Base-by-base conservation (phyloP, 2,888 invertebrate species). In the Chironomus tentans region DNA sequence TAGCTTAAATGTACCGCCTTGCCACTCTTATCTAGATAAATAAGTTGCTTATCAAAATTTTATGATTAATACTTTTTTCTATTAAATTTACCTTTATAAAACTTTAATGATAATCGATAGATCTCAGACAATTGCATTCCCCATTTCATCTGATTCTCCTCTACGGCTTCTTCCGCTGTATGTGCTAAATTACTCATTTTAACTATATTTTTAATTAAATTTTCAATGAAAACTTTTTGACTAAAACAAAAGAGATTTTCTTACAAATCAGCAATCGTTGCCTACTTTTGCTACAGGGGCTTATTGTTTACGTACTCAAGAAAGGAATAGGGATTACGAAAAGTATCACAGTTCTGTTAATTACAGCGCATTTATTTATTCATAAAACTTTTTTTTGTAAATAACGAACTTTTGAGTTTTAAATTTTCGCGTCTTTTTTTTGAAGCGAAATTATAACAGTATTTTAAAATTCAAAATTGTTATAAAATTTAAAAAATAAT, bases 1-100 rank as follows among this genome's bases (percentile, higher is more conserved):
- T 98, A 98, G 68, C 95, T 94, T 77, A 97, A 87, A 81, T 96
- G 95, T 70, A 98, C 88, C 2, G 97, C 98, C 86, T 97, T 98
- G n/a, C 97, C 97, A 85, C 95, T 94, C 85, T 98, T 97, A 83
- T 98, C 98, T 97, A 86, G 86, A 62, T 12, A 74, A 69, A 76
- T 4, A 28, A 38, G 2, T 38, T 38, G 38, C 38, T 38, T 38
- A 38, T 38, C 38, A 38, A 38, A 38, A 4, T 38, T 38, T 38
- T 38, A 38, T 38, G 38, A 38, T 38, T 38, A 7, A 38, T 38
- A 77, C 48, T 24, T 46, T 61, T 50, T 18, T 65, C 22, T 77
- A 38, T 38, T 2, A 38, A 38, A 38, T 81, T 79, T 87, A 97
- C 97, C 97, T 92, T 95, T 97, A 82, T 95, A 97, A 86, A 97